Conservation (phyloP, 2,113 vertebrate genomes). For the Campylomormyrus tamandua region DNA sequence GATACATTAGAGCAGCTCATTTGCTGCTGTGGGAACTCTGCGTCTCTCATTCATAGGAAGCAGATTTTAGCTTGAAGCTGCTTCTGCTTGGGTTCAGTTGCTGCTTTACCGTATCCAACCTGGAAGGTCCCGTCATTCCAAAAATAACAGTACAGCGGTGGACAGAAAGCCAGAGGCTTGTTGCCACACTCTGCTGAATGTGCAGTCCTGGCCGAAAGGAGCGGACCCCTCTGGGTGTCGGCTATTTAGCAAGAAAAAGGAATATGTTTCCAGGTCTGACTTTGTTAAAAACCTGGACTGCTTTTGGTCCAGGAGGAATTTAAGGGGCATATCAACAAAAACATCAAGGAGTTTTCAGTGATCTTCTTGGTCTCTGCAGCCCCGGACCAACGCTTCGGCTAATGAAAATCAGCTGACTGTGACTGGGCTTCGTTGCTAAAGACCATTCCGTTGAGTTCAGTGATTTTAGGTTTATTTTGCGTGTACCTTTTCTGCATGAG, state of each 20-base stretch:
- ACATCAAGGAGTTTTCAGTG: not conserved
- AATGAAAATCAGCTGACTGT: not conserved
- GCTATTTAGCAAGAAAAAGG: not conserved
- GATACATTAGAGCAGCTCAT: constrained; percentile 19
- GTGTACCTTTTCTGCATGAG: not conserved
- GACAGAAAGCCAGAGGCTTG: not conserved
- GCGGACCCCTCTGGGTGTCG: not conserved
- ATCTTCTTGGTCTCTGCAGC: not conserved
- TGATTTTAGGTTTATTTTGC: not conserved
- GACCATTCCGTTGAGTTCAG: not conserved
- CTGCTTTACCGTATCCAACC: not conserved
- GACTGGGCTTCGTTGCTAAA: not conserved
- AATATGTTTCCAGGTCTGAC: not conserved
- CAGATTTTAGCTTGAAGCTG: not conserved
- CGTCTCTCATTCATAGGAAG: constrained; percentile 9
- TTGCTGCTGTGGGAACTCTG: constrained; percentile 13
- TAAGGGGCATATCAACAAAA: not conserved
- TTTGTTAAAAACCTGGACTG: not conserved
- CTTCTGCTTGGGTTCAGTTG: not conserved
- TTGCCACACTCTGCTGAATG: not conserved
- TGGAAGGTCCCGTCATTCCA: not conserved
- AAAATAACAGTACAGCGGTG: not conserved
- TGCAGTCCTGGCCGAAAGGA: not conserved
- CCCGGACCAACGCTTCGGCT: not conserved
- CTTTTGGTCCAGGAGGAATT: not conserved